phyloP scores from a whole-genome alignment of 2,113 vertebrate genomes.

The Tretioscincus oriximinensis region DNA sequence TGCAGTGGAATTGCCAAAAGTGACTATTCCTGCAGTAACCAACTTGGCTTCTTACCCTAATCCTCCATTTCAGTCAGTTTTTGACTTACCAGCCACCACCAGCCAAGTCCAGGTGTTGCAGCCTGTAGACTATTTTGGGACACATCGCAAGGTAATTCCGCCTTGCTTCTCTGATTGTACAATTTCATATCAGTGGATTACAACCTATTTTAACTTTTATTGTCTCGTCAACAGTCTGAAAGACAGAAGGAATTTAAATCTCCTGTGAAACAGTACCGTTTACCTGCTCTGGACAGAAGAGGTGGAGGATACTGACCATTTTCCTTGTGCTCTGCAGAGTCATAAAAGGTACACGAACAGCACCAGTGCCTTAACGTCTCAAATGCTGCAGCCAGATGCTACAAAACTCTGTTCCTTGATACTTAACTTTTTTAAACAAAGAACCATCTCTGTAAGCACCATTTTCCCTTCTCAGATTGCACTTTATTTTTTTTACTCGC shows the following conservation, averaged over 20 bases:
- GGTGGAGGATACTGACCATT: slow-evolving; percentile 68
- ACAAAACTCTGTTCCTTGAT: background rate
- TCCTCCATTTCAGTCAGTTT: slow-evolving; percentile 56
- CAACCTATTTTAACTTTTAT: slow-evolving; percentile 10
- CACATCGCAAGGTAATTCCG: slow-evolving; percentile 72
- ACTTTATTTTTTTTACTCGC: background rate
- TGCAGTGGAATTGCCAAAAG: slow-evolving; percentile 71
- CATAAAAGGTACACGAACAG: slow-evolving; percentile 19
- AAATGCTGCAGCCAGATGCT: slow-evolving; percentile 16
- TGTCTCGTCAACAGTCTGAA: slow-evolving; percentile 72
- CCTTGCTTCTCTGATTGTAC: background rate
- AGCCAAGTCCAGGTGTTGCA: slow-evolving; percentile 65
- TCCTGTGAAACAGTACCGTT: slow-evolving; percentile 67
- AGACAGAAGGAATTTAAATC: slow-evolving; percentile 67
- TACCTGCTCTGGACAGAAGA: slow-evolving; percentile 74
- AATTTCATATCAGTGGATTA: background rate
- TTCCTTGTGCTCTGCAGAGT: background rate
- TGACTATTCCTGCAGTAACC: slow-evolving; percentile 62
- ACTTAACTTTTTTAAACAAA: slow-evolving; percentile 5
- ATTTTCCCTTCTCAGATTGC: slow-evolving; percentile 38
- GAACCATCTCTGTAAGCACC: slow-evolving; percentile 34
- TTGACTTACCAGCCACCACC: slow-evolving; percentile 34
- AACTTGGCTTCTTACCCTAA: slow-evolving; percentile 63
- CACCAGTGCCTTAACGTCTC: slow-evolving; percentile 17
- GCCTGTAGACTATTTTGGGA: slow-evolving; percentile 70